A percentile compares a stretch with the other conserved stretches of the same genome.
These are phyloP conservation scores for Periophthalmus modestus DNA, from an alignment of 2,113 vertebrate genomes.

Conservation along the genomic window DNA sequence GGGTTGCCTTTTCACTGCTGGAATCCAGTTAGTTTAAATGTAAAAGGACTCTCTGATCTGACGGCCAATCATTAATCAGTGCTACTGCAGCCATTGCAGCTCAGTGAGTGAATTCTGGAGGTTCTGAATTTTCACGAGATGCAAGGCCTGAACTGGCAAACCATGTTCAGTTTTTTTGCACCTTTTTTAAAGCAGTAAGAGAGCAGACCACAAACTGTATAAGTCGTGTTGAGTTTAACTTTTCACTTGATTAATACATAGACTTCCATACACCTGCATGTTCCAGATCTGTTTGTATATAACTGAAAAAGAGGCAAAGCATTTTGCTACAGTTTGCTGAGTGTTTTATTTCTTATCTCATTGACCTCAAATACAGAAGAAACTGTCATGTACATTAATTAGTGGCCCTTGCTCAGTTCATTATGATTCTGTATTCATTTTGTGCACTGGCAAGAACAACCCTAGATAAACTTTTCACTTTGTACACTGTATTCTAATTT, in stretches of 20 bases:
- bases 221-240: background rate
- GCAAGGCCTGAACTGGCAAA: no score
- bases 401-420: background rate
- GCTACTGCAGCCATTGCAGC: no score
- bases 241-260: slow-evolving; percentile 10
- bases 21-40: no score
- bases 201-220: background rate
- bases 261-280: slow-evolving; percentile 10
- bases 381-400: slow-evolving; percentile 14
- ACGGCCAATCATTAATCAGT: no score
- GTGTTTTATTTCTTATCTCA: slow-evolving; percentile 3
- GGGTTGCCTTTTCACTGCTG: no score
- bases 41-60: no score
- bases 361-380: background rate
- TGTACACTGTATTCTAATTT: slow-evolving; percentile 5
- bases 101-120: no score
- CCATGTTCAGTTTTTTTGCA: no score
- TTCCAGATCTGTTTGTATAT: slow-evolving; percentile 12
- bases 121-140: no score
- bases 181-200: no score
- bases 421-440: slow-evolving; percentile 12
- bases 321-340: slow-evolving; percentile 11
- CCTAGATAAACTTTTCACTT: background rate
- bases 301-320: background rate
- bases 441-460: background rate